These are phyloP conservation scores for Erebia ligea DNA, from an alignment of 2,888 invertebrate genomes.

Conservation along the genomic window DNA sequence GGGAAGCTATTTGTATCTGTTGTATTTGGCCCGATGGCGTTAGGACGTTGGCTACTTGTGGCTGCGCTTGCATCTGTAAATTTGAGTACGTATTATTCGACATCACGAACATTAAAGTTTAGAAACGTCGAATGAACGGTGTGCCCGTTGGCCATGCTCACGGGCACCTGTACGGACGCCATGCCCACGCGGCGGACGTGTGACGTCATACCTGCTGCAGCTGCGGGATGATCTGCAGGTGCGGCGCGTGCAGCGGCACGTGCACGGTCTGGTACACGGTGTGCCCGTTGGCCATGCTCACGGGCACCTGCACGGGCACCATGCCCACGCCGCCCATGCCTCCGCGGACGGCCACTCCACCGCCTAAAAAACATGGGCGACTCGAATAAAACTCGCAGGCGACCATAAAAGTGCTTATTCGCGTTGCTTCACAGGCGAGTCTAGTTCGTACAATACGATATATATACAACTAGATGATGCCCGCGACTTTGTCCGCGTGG, in stretches of 20 bases:
- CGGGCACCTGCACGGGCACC: slow-evolving; percentile 96
- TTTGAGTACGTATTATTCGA: slow-evolving; percentile 7
- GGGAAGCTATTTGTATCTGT: slow-evolving; percentile 92
- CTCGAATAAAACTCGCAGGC: slow-evolving; percentile 1
- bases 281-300: slow-evolving; percentile 93
- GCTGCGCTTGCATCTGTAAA: slow-evolving; percentile 83
- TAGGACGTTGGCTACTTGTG: slow-evolving; percentile 91
- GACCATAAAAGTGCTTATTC: not conserved
- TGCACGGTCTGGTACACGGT: slow-evolving; percentile 98
- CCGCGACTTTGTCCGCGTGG: no score
- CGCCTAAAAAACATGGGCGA: slow-evolving; percentile 39
- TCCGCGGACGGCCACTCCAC: slow-evolving; percentile 58
- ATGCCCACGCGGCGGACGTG: slow-evolving; percentile 77
- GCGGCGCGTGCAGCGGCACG: slow-evolving; percentile 93
- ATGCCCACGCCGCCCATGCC: slow-evolving; percentile 78
- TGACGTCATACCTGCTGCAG: slow-evolving; percentile 84
- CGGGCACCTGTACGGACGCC: no score
- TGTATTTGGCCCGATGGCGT: slow-evolving; percentile 95
- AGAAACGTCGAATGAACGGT: slow-evolving; percentile 96
- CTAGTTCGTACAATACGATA: no score
- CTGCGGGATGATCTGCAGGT: slow-evolving; percentile 92
- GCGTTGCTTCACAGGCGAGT: not conserved
- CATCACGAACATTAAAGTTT: not conserved
- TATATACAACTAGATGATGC: no score
- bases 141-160: no score